Evolutionary conservation across 2,797 vertebrate species (phyloP), one percentile per base, ranked within the genome.

Genomic region (Hoplostethus mediterraneus): DNA sequence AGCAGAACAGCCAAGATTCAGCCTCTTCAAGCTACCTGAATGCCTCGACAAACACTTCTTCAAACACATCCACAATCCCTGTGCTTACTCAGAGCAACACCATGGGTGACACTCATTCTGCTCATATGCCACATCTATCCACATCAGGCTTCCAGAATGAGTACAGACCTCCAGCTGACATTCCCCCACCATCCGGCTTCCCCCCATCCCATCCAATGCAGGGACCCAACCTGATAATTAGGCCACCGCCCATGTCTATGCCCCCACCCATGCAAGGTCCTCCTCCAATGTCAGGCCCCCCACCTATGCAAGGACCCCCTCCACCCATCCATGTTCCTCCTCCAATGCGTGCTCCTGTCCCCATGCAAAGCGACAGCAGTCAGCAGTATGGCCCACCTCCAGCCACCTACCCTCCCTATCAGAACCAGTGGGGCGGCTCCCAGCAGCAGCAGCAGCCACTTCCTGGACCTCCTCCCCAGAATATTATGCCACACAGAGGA

Each of bases 341-440:
- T n/a, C 86, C 77, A 25, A 80, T 92, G 11, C 93, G 86, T 25
- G 89, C 79, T 40, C 93, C 89, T 69, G 87, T 71, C 21, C 87
- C 87, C 6, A 84, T 91, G 67, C 94, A 93, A 71, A 81, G 83
- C 53, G 93, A 94, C 62, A 75, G 73, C 45, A 88, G 71, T 69
- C 89, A 91, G 65, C 93, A 90, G 14, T 95, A 90, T 58, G 88
- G 86, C 6, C 92, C 85, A 0, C 92, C 81, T 63, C 88, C 80
- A 0, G 64, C 82, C 44, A 60, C 88, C 44, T 95, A 93, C 73
- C 79, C 94, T 31, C 87, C 92, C 13, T 96, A 91, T 79, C 94
- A 94, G 77, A 94, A 89, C 85, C 95, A 94, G 80, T 95, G 96
- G 87, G 90, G 90, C 48, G 94, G 88, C 4, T 87, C 76, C 48